phyloP scores from a whole-genome alignment of 2,113 vertebrate species.

The Machaerirhynchus nigripectus region DNA sequence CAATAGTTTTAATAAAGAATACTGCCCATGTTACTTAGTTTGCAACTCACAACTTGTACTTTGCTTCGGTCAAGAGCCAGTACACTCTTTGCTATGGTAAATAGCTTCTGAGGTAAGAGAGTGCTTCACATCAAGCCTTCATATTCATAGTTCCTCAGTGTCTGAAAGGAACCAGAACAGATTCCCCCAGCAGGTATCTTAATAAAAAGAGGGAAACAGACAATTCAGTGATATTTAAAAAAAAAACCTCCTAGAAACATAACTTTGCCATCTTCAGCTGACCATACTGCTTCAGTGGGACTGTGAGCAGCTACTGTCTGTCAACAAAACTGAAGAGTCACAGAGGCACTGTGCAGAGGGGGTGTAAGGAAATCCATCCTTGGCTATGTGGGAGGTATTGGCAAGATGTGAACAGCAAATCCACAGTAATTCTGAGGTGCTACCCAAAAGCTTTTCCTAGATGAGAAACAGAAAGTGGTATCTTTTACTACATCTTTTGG shows the following conservation, averaged over 20 bases:
- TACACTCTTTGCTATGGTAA: neutral
- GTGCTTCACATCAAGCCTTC: neutral
- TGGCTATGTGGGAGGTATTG: neutral
- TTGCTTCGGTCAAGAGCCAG: neutral
- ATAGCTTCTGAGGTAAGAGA: neutral
- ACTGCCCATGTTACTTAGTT: neutral
- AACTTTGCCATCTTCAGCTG: neutral
- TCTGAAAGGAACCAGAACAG: neutral
- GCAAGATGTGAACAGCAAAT: neutral
- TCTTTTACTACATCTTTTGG: neutral
- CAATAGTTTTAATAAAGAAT: neutral
- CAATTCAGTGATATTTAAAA: neutral
- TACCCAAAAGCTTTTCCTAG: neutral
- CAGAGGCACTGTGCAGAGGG: neutral
- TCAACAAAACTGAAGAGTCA: neutral
- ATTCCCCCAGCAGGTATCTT: neutral
- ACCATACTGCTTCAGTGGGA: neutral
- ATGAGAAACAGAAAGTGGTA: neutral
- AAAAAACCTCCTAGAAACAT: neutral
- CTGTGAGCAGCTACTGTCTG: neutral
- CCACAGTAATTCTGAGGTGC: neutral
- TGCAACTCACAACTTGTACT: neutral
- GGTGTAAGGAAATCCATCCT: neutral
- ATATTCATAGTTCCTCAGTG: neutral
- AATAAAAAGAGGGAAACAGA: neutral